Base-by-base conservation (phyloP, 2,113 vertebrate genomes). In the Rhabdomys dilectus region DNA sequence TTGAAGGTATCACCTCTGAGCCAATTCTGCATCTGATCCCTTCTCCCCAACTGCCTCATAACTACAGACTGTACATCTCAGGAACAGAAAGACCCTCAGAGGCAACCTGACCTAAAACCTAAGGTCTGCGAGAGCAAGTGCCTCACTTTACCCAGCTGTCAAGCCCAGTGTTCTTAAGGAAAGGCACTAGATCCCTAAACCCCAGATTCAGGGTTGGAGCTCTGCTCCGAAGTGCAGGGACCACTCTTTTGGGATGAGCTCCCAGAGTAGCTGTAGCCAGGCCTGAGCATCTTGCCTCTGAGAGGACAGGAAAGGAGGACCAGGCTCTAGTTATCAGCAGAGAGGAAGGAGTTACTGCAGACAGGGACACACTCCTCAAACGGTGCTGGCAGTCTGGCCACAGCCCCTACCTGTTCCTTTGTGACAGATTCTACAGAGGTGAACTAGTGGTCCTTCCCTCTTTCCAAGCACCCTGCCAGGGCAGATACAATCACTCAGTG, bases 241-340 rank as follows among this genome's bases (percentile, higher is more conserved):
- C 22, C 15, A 24, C 45, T 53, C 45, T 39, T 64, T 45, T 51
- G 5, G 11, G 26, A 13, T 0, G 0, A 0, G 21, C 34, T 53
- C 60, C 58, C 48, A 12, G 31, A 85, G 62, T 26, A 51, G 22
- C 11, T 31, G 26, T 12, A 21, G 72, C 29, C 48, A 22, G 68
- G n/a, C 34, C 36, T 4, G 45, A 31, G 34, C 1, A 0, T 10
- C 91, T 42, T 19, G 2, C 10, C 2, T 19, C 6, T 31, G 75
- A 36, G 39, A 45, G 60, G 56, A 26, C 81, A 42, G 81, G n/a
- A 31, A n/a, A 31, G 56, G n/a, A 60, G 12, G 66, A 6, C 66
- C 19, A 75, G n/a, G 31, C 31, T 68, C 66, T 16, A 36, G 31
- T 36, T 36, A 34, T 16, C 22, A 8, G 15, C 82, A 34, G 82